Conservation (phyloP, 2,888 invertebrate species). For the Drosophila hamatofila region DNA sequence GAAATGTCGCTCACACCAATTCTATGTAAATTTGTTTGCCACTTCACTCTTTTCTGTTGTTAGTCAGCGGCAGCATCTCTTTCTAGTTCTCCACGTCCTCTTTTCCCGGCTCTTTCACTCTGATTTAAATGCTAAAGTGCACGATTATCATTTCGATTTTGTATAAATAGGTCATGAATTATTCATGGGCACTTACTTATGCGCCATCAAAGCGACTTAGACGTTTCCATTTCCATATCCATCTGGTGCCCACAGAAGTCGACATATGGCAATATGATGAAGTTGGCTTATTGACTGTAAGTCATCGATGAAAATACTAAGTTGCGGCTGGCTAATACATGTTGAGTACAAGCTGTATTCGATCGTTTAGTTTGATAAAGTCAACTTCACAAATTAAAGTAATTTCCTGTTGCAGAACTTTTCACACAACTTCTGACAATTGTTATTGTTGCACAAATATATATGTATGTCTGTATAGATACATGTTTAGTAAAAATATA, state of each 20-base stretch:
- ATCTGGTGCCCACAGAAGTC: constrained; percentile 17
- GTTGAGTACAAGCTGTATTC: constrained; percentile 37
- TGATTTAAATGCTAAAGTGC: constrained; percentile 81
- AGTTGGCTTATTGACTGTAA: constrained; percentile 69
- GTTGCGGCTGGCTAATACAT: constrained; percentile 56
- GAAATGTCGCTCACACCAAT: constrained; percentile 28
- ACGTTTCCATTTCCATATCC: constrained; percentile 55
- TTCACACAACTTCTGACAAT: constrained; percentile 68
- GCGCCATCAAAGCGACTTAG: constrained; percentile 77
- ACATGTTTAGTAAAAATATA: constrained; percentile 1
- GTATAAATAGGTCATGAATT: constrained; percentile 75
- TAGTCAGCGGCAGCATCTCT: constrained; percentile 23
- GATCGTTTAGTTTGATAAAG: constrained; percentile 69
- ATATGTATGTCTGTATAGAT: not conserved
- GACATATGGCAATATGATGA: constrained; percentile 65
- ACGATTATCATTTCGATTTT: constrained; percentile 80
- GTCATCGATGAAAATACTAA: constrained; percentile 55
- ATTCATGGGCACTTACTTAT: constrained; percentile 76
- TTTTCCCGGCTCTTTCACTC: not conserved
- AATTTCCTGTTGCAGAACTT: constrained; percentile 68
- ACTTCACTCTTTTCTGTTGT: constrained; percentile 9
- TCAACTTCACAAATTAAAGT: constrained; percentile 73
- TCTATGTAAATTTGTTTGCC: constrained; percentile 65
- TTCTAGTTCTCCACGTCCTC: not conserved
- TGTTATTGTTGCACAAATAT: constrained; percentile 54